Conservation (phyloP, 2,888 invertebrate species). For the Eugnorisma glareosa region DNA sequence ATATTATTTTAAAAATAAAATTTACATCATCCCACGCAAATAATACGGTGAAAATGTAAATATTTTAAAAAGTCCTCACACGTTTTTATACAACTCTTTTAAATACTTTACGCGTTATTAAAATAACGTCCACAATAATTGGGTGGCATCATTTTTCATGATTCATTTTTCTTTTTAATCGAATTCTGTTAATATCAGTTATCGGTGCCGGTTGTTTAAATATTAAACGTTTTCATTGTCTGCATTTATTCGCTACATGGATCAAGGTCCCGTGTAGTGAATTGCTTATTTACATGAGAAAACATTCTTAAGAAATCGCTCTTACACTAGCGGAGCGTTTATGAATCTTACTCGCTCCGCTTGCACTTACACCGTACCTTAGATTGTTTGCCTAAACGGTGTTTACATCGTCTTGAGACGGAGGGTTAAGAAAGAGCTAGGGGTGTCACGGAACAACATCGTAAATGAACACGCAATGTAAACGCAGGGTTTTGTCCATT, state of each 20-base stretch:
- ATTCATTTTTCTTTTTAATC: slow-evolving; percentile 60
- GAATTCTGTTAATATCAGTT: slow-evolving; percentile 59
- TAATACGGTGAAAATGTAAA: slow-evolving; percentile 57
- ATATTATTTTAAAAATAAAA: slow-evolving; percentile 46
- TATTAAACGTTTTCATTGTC: slow-evolving; percentile 39
- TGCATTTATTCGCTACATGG: slow-evolving; percentile 20
- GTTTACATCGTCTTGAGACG: slow-evolving; percentile 83
- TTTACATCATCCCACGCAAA: slow-evolving; percentile 41
- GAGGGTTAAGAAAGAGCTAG: slow-evolving; percentile 81
- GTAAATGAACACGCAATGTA: slow-evolving; percentile 74
- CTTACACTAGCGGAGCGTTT: slow-evolving; percentile 9
- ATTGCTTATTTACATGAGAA: slow-evolving; percentile 8
- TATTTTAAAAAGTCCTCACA: slow-evolving; percentile 55
- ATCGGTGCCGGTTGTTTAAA: slow-evolving; percentile 44
- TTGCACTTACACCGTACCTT: slow-evolving; percentile 55
- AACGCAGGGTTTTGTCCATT: slow-evolving; percentile 62
- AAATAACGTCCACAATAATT: slow-evolving; percentile 57
- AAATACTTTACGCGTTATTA: slow-evolving; percentile 60
- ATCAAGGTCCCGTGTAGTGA: slow-evolving; percentile 10
- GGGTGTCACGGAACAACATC: slow-evolving; percentile 80
- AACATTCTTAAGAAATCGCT: background rate
- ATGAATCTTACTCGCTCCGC: slow-evolving; percentile 54
- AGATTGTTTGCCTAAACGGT: slow-evolving; percentile 71
- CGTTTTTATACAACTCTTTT: slow-evolving; percentile 57
- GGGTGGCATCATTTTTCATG: slow-evolving; percentile 46